Percentiles rank a stretch among this genome's conserved stretches.
Evolutionary conservation across 2,113 vertebrate species (phyloP).

Genomic region (Takifugu flavidus): DNA sequence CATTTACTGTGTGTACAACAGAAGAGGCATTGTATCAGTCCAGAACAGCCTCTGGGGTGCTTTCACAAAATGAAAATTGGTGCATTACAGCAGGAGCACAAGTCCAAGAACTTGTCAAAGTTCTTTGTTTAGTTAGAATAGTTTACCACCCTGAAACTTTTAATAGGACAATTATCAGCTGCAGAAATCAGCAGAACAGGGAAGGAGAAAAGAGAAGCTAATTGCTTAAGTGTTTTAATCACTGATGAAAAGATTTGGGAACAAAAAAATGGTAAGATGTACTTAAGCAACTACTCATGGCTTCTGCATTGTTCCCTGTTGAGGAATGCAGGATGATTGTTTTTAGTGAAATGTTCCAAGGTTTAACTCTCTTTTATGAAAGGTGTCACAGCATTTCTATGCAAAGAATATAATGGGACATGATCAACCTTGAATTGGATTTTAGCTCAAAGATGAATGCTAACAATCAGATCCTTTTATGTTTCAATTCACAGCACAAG

Average conservation of each 20-base stretch:
- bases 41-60: too few species aligned
- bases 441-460: too few species aligned
- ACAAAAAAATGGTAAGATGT: constrained; percentile 20
- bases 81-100: not conserved
- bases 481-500: not conserved
- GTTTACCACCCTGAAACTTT: constrained; percentile 29
- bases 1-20: too few species aligned
- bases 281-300: constrained; percentile 15
- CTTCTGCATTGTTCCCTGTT: constrained; percentile 6
- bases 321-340: not conserved
- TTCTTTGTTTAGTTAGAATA: constrained; percentile 4
- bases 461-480: too few species aligned
- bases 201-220: constrained; percentile 9
- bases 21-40: too few species aligned
- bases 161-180: constrained; percentile 43
- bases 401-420: too few species aligned
- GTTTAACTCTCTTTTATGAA: too few species aligned
- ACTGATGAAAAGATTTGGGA: constrained; percentile 35
- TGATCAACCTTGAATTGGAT: too few species aligned
- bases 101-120: not conserved
- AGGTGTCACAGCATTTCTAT: too few species aligned
- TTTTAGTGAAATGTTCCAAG: too few species aligned
- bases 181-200: constrained; percentile 41
- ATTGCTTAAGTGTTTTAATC: constrained; percentile 27
- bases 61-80: too few species aligned